A percentile compares a stretch with the other conserved stretches of the same genome.
These are phyloP conservation scores for Acanthococcus lagerstroemiae DNA, from an alignment of 2,888 invertebrate species.

Conservation along the genomic window DNA sequence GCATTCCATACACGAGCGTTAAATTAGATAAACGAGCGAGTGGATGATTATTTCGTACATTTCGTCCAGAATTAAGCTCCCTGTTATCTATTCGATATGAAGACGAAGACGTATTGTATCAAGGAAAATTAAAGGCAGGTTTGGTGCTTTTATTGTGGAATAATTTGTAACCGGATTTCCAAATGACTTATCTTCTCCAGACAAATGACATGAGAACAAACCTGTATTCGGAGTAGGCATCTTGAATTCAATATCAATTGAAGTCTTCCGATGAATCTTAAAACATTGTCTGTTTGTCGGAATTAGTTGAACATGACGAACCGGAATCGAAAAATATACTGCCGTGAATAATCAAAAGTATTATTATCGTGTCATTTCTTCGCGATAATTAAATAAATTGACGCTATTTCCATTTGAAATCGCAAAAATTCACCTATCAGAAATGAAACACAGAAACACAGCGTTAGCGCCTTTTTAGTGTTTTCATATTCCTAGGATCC, in stretches of 20 bases:
- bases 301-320: background rate
- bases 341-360: background rate
- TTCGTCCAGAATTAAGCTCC: too few species aligned
- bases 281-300: background rate
- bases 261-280: background rate
- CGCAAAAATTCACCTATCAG: background rate
- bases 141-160: too few species aligned
- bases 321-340: background rate
- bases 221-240: constrained; percentile 28
- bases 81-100: too few species aligned
- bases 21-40: too few species aligned
- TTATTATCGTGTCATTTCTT: background rate
- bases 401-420: background rate
- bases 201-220: constrained; percentile 1
- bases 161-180: too few species aligned
- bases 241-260: background rate
- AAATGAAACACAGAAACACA: constrained; percentile 27
- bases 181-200: too few species aligned
- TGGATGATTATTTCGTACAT: too few species aligned
- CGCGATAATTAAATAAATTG: constrained; percentile 6
- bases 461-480: constrained; percentile 30
- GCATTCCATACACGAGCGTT: too few species aligned
- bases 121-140: background rate
- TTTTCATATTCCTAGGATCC: constrained; percentile 24
- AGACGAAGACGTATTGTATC: too few species aligned